Conservation (phyloP, 2,888 invertebrate species). For the Brenthis daphne region DNA sequence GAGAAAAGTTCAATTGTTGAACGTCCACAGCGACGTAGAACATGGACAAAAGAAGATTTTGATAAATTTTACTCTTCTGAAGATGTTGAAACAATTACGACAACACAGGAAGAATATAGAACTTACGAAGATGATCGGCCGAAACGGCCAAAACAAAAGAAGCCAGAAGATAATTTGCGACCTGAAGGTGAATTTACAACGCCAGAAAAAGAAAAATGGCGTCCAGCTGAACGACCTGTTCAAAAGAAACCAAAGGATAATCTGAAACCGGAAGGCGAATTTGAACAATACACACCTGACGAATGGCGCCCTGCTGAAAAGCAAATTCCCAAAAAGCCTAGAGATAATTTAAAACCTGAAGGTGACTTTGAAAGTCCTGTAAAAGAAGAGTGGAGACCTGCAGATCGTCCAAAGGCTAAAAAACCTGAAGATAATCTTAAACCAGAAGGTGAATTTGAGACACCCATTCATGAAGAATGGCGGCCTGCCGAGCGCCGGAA, state of each 20-base stretch:
- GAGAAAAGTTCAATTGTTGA: slow-evolving; percentile 82
- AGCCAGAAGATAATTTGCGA: slow-evolving; percentile 72
- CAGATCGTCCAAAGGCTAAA: slow-evolving; percentile 63
- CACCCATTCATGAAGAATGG: slow-evolving; percentile 54
- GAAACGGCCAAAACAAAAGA: slow-evolving; percentile 75
- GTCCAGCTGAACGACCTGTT: slow-evolving; percentile 64
- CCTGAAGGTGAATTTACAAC: slow-evolving; percentile 55
- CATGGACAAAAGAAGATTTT: slow-evolving; percentile 88
- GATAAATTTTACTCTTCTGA: slow-evolving; percentile 86
- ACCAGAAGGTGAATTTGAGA: slow-evolving; percentile 79
- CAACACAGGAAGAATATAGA: slow-evolving; percentile 85
- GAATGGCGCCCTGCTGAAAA: slow-evolving; percentile 67
- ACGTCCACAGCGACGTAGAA: slow-evolving; percentile 83
- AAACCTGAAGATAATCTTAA: slow-evolving; percentile 76
- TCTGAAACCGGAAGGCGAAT: slow-evolving; percentile 79
- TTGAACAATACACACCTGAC: slow-evolving; percentile 84
- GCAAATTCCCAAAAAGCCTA: slow-evolving; percentile 62
- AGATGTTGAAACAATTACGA: slow-evolving; percentile 81
- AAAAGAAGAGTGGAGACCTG: slow-evolving; percentile 65
- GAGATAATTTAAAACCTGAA: slow-evolving; percentile 78
- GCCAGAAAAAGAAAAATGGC: slow-evolving; percentile 63
- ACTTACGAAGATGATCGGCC: slow-evolving; percentile 80
- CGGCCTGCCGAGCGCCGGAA: slow-evolving; percentile 63
- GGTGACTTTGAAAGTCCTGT: slow-evolving; percentile 80
- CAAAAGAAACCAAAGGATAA: slow-evolving; percentile 78